phyloP scores from a whole-genome alignment of 64 coral and sea anemone species.

The Orbicella faveolata region DNA sequence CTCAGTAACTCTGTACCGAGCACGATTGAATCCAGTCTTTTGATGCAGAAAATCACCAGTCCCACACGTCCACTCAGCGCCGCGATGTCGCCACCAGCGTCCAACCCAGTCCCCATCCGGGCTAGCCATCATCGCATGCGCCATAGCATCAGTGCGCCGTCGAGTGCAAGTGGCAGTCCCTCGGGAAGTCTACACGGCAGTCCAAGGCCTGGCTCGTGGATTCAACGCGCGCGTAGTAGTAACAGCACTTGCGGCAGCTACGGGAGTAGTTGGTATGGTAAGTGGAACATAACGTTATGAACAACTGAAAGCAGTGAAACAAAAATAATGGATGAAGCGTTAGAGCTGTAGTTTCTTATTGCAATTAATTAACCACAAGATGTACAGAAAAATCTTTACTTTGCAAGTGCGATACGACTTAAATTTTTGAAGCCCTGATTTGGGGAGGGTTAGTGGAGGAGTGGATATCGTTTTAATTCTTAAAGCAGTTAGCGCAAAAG shows the following conservation, averaged over 20 bases:
- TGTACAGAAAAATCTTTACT: no score
- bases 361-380: no score
- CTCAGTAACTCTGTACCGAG: slow-evolving; percentile 76
- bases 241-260: slow-evolving; percentile 81
- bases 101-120: slow-evolving; percentile 83
- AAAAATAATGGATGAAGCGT: not conserved
- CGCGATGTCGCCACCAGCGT: slow-evolving; percentile 66
- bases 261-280: slow-evolving; percentile 87
- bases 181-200: slow-evolving; percentile 83
- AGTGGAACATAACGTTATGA: not conserved
- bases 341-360: not conserved
- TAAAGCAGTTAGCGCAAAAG: no score
- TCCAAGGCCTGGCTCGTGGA: slow-evolving; percentile 63
- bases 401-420: not conserved
- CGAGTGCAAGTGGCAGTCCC: slow-evolving; percentile 86
- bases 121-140: slow-evolving; percentile 62
- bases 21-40: slow-evolving; percentile 42
- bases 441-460: no score
- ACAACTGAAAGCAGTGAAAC: not conserved
- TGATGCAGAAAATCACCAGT: slow-evolving; percentile 59
- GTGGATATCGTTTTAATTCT: no score
- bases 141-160: slow-evolving; percentile 78
- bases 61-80: slow-evolving; percentile 47
- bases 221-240: slow-evolving; percentile 68
- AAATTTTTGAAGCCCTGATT: not conserved